Conservation (phyloP, 2,888 invertebrate species). For the Leptopterna dolabrata region DNA sequence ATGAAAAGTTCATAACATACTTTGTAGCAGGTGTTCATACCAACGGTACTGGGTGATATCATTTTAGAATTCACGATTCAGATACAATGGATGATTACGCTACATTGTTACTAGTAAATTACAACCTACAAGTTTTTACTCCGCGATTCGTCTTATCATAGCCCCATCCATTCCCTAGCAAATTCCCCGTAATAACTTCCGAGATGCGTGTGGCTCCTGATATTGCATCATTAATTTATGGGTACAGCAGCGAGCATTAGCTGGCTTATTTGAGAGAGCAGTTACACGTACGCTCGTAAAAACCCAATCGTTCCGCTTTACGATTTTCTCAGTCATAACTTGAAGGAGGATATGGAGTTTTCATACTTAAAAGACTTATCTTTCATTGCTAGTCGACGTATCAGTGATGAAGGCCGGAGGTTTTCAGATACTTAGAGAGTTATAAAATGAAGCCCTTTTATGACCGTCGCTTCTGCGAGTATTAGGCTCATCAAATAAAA, state of each 20-base stretch:
- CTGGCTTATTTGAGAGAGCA: not conserved
- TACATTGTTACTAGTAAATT: too few relatives aligned
- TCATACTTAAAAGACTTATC: not conserved
- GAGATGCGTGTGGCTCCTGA: not conserved
- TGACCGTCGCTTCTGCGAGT: not conserved
- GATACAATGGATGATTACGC: too few relatives aligned
- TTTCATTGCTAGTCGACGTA: not conserved
- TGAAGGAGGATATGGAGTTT: not conserved
- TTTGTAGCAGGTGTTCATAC: too few relatives aligned
- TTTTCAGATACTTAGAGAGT: not conserved
- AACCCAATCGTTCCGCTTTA: not conserved
- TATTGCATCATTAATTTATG: not conserved
- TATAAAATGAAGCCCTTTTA: not conserved
- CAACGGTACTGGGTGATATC: too few relatives aligned
- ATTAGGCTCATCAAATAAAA: not conserved
- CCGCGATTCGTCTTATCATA: not conserved
- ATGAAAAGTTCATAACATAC: too few relatives aligned
- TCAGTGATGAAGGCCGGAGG: not conserved
- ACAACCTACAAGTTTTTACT: not conserved
- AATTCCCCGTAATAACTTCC: not conserved
- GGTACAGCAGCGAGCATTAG: not conserved
- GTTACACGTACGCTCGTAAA: not conserved
- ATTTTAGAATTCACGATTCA: too few relatives aligned
- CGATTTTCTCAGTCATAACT: not conserved
- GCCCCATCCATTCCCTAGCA: not conserved